A percentile compares a stretch with the other conserved stretches of the same genome.
Evolutionary conservation across 1,140 invertebrate genomes (phyloP).

Genomic region (Monomorium pharaonis): DNA sequence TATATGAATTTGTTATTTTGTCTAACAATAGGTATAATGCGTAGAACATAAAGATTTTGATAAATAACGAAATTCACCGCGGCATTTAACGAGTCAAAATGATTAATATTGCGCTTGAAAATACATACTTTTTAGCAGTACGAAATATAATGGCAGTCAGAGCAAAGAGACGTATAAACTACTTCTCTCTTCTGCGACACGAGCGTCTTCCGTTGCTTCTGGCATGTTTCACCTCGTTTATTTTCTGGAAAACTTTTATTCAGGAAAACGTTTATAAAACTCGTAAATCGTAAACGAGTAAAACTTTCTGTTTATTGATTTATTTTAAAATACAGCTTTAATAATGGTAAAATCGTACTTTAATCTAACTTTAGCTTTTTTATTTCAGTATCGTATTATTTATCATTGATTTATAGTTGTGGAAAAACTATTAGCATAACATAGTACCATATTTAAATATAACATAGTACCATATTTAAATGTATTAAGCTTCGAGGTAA

Average conservation of each 20-base stretch:
- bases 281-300: background rate
- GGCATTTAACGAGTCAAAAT: background rate
- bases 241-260: slow-evolving; percentile 19
- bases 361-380: background rate
- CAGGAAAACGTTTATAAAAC: background rate
- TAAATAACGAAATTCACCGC: background rate
- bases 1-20: background rate
- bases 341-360: background rate
- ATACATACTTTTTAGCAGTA: background rate
- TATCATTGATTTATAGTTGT: background rate
- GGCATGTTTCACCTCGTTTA: slow-evolving; percentile 8
- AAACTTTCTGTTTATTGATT: background rate
- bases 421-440: background rate
- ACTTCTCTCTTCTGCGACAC: background rate
- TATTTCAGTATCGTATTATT: background rate
- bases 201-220: background rate
- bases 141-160: background rate
- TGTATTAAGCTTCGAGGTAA: background rate
- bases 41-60: background rate
- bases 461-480: background rate
- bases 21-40: background rate
- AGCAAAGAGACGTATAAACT: slow-evolving; percentile 16
- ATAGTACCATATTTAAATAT: background rate
- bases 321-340: background rate
- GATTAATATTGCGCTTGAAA: background rate